Evolutionary conservation across 2,888 invertebrate genomes (phyloP).

Genomic region (Hyposoter dolosus): DNA sequence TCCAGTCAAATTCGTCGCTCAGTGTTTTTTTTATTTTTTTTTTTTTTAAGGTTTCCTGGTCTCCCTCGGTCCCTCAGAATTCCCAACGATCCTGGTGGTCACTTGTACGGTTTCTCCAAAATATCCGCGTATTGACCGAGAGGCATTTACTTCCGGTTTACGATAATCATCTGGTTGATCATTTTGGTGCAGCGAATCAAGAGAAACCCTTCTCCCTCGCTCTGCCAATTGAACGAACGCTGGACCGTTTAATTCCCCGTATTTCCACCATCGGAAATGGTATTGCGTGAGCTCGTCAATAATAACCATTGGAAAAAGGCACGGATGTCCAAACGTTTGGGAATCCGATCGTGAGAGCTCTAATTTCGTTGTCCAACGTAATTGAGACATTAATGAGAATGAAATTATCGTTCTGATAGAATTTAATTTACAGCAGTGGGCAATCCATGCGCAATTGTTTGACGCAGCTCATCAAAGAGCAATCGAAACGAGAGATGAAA

Average conservation of each 20-base stretch:
- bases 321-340: neutral
- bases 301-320: neutral
- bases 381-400: neutral
- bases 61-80: neutral
- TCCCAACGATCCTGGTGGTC: neutral
- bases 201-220: neutral
- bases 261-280: neutral
- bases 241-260: neutral
- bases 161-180: neutral
- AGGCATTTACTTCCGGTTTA: neutral
- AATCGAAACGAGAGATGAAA: constrained; percentile 1
- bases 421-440: neutral
- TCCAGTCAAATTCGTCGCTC: constrained; percentile 14
- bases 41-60: constrained; percentile 22
- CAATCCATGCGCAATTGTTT: neutral
- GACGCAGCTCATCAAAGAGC: neutral
- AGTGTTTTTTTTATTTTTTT: neutral
- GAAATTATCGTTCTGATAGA: neutral
- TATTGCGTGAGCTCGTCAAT: neutral
- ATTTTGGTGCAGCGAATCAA: neutral
- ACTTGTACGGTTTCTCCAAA: constrained; percentile 40
- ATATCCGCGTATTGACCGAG: neutral
- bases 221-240: neutral
- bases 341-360: neutral
- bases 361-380: neutral